Evolutionary conservation across 2,113 vertebrate genomes (phyloP).

Genomic region (Anarhynchus alexandrinus): DNA sequence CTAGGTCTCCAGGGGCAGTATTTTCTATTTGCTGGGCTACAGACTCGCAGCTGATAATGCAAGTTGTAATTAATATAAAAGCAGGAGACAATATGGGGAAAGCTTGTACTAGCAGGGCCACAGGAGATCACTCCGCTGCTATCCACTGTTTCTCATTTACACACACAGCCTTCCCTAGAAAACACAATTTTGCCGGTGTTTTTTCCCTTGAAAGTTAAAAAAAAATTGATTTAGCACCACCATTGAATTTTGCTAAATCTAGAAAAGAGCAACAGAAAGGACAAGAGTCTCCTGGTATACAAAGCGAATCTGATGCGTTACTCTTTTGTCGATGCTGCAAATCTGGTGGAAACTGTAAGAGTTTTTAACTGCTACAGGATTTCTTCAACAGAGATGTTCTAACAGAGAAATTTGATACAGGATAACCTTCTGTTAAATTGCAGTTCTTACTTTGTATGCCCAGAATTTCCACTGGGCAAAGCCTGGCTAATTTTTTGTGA

Average conservation of each 20-base stretch:
- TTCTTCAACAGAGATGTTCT: neutral
- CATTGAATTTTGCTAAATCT: conserved; percentile 87
- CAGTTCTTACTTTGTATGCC: neutral
- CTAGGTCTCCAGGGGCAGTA: conserved; percentile 87
- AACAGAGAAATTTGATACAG: neutral
- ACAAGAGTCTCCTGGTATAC: conserved; percentile 42
- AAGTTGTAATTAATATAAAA: conserved; percentile 99
- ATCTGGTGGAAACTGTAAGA: conserved; percentile 13
- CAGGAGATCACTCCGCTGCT: conserved; percentile 83
- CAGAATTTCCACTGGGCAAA: conserved; percentile 25
- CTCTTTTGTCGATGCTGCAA: conserved; percentile 46
- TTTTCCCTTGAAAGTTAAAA: conserved; percentile 86
- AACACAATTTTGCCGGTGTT: conserved; percentile 75
- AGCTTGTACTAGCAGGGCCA: conserved; percentile 84
- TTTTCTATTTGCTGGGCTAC: conserved; percentile 96
- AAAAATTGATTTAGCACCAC: conserved; percentile 82
- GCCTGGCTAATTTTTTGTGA: neutral
- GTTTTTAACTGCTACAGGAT: conserved; percentile 14
- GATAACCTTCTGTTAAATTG: conserved; percentile 17
- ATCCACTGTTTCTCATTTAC: conserved; percentile 88
- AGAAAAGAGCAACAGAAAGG: conserved; percentile 65
- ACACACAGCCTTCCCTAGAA: conserved; percentile 76
- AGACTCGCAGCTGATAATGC: conserved; percentile 96
- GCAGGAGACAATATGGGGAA: conserved; percentile 95
- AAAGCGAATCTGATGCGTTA: conserved; percentile 14